These are phyloP conservation scores for Polyodon spathula DNA, from an alignment of 2,113 vertebrate genomes.

Conservation along the genomic window DNA sequence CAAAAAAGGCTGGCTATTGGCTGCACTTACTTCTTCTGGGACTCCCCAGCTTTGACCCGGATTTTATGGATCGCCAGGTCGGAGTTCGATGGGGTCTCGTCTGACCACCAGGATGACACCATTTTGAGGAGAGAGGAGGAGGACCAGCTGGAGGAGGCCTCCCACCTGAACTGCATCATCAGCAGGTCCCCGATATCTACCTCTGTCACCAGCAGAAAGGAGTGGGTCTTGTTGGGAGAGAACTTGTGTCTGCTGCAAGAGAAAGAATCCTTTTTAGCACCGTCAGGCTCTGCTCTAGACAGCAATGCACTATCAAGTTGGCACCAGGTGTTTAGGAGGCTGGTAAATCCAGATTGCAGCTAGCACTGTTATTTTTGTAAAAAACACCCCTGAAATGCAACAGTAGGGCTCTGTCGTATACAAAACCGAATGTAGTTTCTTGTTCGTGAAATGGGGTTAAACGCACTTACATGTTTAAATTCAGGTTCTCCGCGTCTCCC, in stretches of 20 bases:
- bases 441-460: no score
- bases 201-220: slow-evolving; percentile 19
- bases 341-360: no score
- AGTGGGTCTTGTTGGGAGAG: slow-evolving; percentile 16
- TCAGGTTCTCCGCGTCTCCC: slow-evolving; percentile 47
- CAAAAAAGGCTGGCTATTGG: not conserved
- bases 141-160: slow-evolving; percentile 10
- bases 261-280: not conserved
- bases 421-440: no score
- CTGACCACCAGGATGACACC: slow-evolving; percentile 8
- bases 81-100: not conserved
- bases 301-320: no score
- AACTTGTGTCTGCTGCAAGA: slow-evolving; percentile 4
- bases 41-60: slow-evolving; percentile 15
- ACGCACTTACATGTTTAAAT: slow-evolving; percentile 50
- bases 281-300: no score
- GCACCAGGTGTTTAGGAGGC: no score
- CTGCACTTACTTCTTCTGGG: slow-evolving; percentile 12
- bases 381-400: no score
- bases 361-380: no score
- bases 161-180: slow-evolving; percentile 17
- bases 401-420: no score
- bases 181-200: slow-evolving; percentile 16
- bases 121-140: not conserved
- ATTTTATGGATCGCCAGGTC: slow-evolving; percentile 8